A percentile compares a stretch with the other conserved stretches of the same genome.
phyloP scores from a whole-genome alignment of 2,113 vertebrate species.

The Anoplopoma fimbria region DNA sequence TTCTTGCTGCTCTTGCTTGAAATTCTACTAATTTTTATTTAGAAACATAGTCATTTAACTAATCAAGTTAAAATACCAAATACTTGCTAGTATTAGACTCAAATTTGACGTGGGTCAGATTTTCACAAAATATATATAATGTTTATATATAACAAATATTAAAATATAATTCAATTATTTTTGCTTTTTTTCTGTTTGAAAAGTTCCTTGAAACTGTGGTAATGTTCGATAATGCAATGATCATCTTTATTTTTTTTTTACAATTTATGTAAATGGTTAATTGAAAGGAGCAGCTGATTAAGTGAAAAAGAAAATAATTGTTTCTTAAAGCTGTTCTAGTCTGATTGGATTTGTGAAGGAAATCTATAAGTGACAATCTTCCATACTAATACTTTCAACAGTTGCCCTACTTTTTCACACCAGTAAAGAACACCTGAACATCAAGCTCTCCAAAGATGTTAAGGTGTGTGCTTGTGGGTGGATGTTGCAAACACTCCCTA shows the following conservation, averaged over 20 bases:
- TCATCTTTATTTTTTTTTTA: neutral
- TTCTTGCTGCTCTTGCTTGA: neutral
- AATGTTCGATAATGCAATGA: neutral
- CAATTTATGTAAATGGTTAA: neutral
- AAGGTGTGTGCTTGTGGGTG: conserved; percentile 35
- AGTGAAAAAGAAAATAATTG: neutral
- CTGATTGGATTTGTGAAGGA: conserved; percentile 24
- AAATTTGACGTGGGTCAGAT: neutral
- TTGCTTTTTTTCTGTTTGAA: neutral
- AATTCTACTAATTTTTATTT: neutral
- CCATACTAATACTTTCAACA: conserved; percentile 28
- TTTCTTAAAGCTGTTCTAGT: neutral
- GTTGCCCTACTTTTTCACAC: conserved; percentile 50
- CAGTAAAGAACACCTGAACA: conserved; percentile 59
- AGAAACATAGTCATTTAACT: neutral
- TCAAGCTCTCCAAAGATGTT: conserved; percentile 29
- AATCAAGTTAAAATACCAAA: neutral
- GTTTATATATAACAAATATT: neutral
- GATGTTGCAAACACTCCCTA: conserved; percentile 39
- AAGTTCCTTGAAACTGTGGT: neutral
- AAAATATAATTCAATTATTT: neutral
- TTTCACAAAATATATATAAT: neutral
- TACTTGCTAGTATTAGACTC: neutral
- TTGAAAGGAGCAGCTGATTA: conserved; percentile 16
- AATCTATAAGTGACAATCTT: conserved; percentile 4